A percentile compares a stretch with the other conserved stretches of the same genome.
These are phyloP conservation scores for Diacarnus erythraeanus DNA, from an alignment of 37 sponge, comb jelly and placozoan species.

Conservation along the genomic window DNA sequence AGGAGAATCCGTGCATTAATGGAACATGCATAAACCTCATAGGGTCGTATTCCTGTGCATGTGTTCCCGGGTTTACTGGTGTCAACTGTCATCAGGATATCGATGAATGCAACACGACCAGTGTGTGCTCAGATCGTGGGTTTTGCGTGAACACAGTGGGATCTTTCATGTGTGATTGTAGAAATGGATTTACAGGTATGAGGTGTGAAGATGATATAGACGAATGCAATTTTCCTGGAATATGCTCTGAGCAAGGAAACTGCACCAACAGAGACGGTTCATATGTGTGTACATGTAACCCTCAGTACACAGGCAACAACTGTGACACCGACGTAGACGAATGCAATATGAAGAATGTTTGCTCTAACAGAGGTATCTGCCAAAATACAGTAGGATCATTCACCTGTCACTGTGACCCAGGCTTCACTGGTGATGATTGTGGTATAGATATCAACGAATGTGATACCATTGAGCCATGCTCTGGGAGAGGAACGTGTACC, in stretches of 20 bases:
- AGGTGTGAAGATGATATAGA: constrained; percentile 42
- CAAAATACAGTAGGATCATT: constrained; percentile 2
- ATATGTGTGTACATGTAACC: constrained; percentile 46
- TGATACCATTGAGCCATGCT: constrained; percentile 7
- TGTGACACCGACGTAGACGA: constrained; percentile 56
- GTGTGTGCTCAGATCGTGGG: constrained; percentile 26
- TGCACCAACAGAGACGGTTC: constrained; percentile 13
- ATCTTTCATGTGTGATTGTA: constrained; percentile 60
- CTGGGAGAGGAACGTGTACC: constrained; percentile 28
- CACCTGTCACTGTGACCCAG: constrained; percentile 50
- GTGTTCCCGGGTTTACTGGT: constrained; percentile 39
- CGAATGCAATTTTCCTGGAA: not conserved
- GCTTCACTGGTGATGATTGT: constrained; percentile 40
- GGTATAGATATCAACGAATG: constrained; percentile 39
- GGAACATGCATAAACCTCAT: constrained; percentile 20
- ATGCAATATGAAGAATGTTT: constrained; percentile 18
- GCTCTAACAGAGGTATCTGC: constrained; percentile 45
- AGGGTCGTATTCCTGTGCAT: constrained; percentile 16
- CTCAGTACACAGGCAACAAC: constrained; percentile 34
- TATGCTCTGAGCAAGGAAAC: constrained; percentile 16
- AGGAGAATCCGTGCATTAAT: constrained; percentile 46
- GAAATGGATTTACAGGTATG: constrained; percentile 57
- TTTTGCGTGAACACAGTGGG: constrained; percentile 2
- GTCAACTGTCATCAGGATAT: constrained; percentile 36
- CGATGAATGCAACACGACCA: constrained; percentile 17